These are phyloP conservation scores for Ricordea florida DNA, from an alignment of 92 coral and sea anemone species.

Conservation along the genomic window DNA sequence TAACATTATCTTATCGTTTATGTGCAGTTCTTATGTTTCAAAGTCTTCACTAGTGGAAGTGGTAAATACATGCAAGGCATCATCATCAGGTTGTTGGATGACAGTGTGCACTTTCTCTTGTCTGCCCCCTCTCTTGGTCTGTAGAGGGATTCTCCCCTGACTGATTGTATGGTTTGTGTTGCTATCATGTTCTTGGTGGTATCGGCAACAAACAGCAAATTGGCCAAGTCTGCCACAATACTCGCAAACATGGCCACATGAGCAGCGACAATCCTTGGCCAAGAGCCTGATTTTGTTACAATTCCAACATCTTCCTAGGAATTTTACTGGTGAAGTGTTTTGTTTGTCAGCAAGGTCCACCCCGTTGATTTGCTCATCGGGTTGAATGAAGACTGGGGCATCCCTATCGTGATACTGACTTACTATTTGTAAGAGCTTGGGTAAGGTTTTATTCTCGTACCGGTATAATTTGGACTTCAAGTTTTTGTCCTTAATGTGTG, in stretches of 20 bases:
- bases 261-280: background rate
- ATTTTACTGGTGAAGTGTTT: background rate
- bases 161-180: background rate
- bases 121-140: background rate
- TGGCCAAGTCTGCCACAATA: constrained; percentile 22
- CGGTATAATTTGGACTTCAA: constrained; percentile 50
- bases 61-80: background rate
- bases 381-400: constrained; percentile 28
- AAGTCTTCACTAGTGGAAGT: constrained; percentile 6
- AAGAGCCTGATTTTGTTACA: background rate
- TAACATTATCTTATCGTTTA: constrained; percentile 59
- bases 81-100: background rate
- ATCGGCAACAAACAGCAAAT: background rate
- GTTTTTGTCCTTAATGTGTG: constrained; percentile 41
- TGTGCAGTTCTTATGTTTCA: constrained; percentile 31
- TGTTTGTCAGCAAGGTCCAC: background rate
- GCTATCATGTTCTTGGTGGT: background rate
- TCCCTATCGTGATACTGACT: constrained; percentile 40
- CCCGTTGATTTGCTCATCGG: background rate
- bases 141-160: background rate
- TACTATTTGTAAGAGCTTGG: constrained; percentile 33
- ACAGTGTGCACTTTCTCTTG: background rate
- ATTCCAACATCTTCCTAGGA: constrained; percentile 3
- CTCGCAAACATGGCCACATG: constrained; percentile 12
- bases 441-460: constrained; percentile 22